Percentiles rank a stretch among this genome's conserved stretches.
Evolutionary conservation across 2,113 vertebrate species (phyloP).

Genomic region (Thamnaconus septentrionalis): DNA sequence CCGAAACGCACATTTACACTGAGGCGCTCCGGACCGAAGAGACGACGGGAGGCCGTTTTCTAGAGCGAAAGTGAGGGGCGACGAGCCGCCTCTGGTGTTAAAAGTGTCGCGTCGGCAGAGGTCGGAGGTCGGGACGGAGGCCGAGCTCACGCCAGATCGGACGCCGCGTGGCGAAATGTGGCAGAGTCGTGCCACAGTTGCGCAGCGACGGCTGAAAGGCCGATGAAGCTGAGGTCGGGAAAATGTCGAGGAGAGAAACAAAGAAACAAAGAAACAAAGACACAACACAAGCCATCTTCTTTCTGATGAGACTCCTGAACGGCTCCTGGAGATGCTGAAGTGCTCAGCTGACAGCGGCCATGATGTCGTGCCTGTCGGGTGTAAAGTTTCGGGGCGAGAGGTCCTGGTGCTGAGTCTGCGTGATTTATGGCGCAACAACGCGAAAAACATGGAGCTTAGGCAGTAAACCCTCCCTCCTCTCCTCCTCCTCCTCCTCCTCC

Average conservation of each 20-base stretch:
- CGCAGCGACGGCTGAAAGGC: no score
- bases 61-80: conserved; percentile 33
- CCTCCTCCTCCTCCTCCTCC: no score
- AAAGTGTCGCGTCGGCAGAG: conserved; percentile 47
- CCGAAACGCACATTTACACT: no score
- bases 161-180: no score
- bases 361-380: conserved; percentile 46
- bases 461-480: neutral
- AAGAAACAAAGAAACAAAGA: neutral
- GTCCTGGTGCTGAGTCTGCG: conserved; percentile 42
- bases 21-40: no score
- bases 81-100: conserved; percentile 43
- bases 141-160: no score
- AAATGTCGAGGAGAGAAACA: neutral
- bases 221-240: no score
- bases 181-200: no score
- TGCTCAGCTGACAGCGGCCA: conserved; percentile 36
- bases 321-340: conserved; percentile 28
- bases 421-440: conserved; percentile 59
- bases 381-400: conserved; percentile 50
- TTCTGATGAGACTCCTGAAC: neutral
- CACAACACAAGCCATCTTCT: no score
- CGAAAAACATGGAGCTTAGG: conserved; percentile 49
- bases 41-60: conserved; percentile 37
- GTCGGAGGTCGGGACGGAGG: conserved; percentile 25